These are phyloP conservation scores for Orchesella flavescens DNA, from an alignment of 2,888 invertebrate species.

Conservation along the genomic window DNA sequence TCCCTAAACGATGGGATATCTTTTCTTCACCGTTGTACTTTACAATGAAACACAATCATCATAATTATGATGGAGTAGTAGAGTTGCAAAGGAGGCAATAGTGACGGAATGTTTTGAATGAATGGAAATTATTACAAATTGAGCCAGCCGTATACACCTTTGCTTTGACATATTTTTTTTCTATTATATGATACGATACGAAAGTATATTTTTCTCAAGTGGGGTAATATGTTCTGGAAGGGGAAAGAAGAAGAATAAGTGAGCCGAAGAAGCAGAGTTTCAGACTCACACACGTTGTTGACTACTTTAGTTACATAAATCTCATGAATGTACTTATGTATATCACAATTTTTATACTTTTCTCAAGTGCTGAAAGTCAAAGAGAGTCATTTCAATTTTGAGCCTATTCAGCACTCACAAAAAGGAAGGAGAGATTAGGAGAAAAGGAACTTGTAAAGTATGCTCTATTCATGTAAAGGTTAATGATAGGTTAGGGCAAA, in stretches of 20 bases:
- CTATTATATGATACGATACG: background rate
- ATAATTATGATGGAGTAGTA: slow-evolving; percentile 43
- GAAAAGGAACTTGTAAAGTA: background rate
- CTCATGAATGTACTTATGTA: too few species aligned
- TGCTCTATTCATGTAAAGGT: background rate
- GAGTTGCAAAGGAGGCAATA: too few species aligned
- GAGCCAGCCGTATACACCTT: slow-evolving; percentile 11
- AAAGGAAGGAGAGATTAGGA: too few species aligned
- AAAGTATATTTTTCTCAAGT: slow-evolving; percentile 42
- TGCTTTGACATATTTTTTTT: slow-evolving; percentile 55
- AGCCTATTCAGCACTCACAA: background rate
- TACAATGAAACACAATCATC: slow-evolving; percentile 44
- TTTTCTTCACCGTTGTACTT: slow-evolving; percentile 1
- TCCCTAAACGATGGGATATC: slow-evolving; percentile 24
- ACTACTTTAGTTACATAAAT: too few species aligned
- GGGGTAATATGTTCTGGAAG: slow-evolving; percentile 26
- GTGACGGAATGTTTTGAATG: too few species aligned
- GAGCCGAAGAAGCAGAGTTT: too few species aligned
- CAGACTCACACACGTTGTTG: too few species aligned
- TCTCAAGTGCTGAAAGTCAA: slow-evolving; percentile 40
- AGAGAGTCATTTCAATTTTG: slow-evolving; percentile 28
- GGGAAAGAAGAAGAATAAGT: too few species aligned
- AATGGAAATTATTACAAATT: too few species aligned
- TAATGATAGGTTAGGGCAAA: slow-evolving; percentile 33
- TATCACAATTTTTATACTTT: background rate